Conservation (phyloP, 2,113 vertebrate species). For the Xiphias gladius region DNA sequence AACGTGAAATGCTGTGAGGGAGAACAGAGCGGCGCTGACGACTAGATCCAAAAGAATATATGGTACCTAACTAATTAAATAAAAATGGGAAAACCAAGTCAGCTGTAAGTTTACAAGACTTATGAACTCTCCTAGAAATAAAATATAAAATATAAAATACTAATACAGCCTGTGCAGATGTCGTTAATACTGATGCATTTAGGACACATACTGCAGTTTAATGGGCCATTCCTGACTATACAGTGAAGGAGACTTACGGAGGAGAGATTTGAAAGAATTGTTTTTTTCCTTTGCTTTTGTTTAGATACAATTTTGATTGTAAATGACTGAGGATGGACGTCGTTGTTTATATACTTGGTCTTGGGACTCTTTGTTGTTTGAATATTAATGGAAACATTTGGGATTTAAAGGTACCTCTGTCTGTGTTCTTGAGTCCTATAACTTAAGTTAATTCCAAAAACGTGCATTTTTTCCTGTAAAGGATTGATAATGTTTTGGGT, state of each 20-base stretch:
- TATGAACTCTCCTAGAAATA: neutral
- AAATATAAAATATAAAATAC: neutral
- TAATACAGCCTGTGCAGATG: neutral
- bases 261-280: neutral
- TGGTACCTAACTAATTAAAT: neutral
- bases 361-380: neutral
- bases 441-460: neutral
- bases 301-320: neutral
- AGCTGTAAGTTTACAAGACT: neutral
- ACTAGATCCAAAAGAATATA: neutral
- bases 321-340: neutral
- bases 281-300: neutral
- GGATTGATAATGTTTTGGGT: neutral
- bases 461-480: too few relatives aligned
- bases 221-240: neutral
- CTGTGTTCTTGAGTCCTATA: neutral
- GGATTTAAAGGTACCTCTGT: neutral
- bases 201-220: neutral
- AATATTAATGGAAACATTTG: neutral
- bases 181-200: neutral
- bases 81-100: neutral
- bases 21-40: neutral
- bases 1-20: neutral
- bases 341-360: neutral
- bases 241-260: neutral